Evolutionary conservation across 2,888 invertebrate genomes (phyloP), one percentile per base, ranked within the genome.

Genomic region (Euclidia mi): DNA sequence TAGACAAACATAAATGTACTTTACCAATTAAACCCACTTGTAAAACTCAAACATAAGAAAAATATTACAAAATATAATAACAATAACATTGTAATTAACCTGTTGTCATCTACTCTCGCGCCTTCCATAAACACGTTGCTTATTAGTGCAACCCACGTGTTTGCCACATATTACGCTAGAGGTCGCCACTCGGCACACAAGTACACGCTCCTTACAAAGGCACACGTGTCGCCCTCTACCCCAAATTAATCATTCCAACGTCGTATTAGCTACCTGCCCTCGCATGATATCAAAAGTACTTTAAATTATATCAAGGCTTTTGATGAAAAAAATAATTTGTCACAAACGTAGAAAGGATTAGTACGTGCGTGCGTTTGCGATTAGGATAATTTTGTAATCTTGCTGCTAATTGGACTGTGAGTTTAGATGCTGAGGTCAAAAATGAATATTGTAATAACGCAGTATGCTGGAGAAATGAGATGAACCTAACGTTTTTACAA

Each of bases 241-340:
- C 48, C 52, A 61, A 73, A 76, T 77, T 68, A 72, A 71, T 77
- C 78, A 75, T 66, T 73, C 71, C 51, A 44, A 62, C 60, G 74
- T 73, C 76, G 76, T 73, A 75, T 75, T 75, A 73, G 58, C 64
- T 58, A 68, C 66, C 71, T 70, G 66, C 34, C 51, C 42, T n/a
- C 48, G 17, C 42, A 47, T 51, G 70, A 73, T 73, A 70, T 59
- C 70, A 56, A 51, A 57, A 57, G 46, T 55, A 58, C 63, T 71
- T 71, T 71, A 73, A 56, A 71, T 69, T 69, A 65, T 56, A 73
- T 56, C 38, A 73, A 60, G 53, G 43, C 3, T 37, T 45, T 65
- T 71, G 59, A 59, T 52, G 20, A 14, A 44, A 57, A 64, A 65
- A 35, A 45, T 50, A 45, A 56, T 56, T 56, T 56, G 49, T 56